Base-by-base conservation (phyloP, 2,888 invertebrate genomes). In the Leptarthrus brevirostris region DNA sequence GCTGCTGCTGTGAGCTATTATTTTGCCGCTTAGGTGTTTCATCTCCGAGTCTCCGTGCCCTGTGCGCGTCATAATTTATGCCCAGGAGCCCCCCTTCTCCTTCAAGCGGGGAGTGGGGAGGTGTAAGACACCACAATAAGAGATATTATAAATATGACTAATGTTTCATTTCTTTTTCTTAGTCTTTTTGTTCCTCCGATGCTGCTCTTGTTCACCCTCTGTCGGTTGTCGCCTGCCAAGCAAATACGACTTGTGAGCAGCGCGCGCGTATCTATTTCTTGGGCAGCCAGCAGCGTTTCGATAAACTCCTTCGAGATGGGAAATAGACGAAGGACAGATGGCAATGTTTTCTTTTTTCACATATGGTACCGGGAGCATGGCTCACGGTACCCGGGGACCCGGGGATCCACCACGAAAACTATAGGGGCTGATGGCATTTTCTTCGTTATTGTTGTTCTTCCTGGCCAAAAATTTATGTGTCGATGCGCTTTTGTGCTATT, bases 271-370 rank as follows among this genome's bases (percentile, higher is more conserved):
- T 47, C 16, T 14, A n/a, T n/a, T n/a, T 47, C 3, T 47, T 47
- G 16, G 3, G 47, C 47, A 14, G 47, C 4, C 5, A 16, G 3
- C 5, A 16, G 3, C 3, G 3, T 47, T 47, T 47, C 12, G 12
- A 12, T 47, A 47, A 47, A 3, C 16, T 47, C 47, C 47, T 4
- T 14, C 47, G 30, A 30, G 30, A 30, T 30, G 12, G 47, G n/a
- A 47, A 12, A 47, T 12, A 47, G 47, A 12, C n/a, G n/a, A 47
- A 47, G 47, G 47, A 47, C 47, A 47, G 47, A 47, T 47, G n/a
- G n/a, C n/a, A n/a, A n/a, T n/a, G n/a, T n/a, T n/a, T n/a, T n/a
- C n/a, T n/a, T n/a, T n/a, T n/a, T n/a, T n/a, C n/a, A n/a, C n/a
- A n/a, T n/a, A n/a, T n/a, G n/a, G n/a, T n/a, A n/a, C n/a, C n/a